Percentiles rank a stretch among this genome's conserved stretches.
These are phyloP conservation scores for Pseudorectes ferrugineus DNA, from an alignment of 2,113 vertebrate species.

Conservation along the genomic window DNA sequence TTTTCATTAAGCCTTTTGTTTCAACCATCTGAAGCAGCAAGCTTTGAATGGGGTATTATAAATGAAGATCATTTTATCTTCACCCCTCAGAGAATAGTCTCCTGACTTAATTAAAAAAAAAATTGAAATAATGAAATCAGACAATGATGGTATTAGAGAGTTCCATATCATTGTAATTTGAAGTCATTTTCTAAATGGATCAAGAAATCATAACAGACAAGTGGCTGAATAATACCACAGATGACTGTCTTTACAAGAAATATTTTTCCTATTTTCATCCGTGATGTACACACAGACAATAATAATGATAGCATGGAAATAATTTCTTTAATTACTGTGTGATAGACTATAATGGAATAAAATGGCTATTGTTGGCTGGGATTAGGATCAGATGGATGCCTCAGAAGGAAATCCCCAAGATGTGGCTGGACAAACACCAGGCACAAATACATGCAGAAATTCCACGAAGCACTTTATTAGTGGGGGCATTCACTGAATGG, in stretches of 20 bases:
- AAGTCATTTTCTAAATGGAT: slow-evolving; percentile 12
- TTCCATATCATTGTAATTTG: not conserved
- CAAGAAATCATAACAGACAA: not conserved
- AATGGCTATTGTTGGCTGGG: slow-evolving; percentile 40
- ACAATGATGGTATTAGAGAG: not conserved
- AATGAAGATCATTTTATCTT: not conserved
- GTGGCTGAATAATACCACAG: not conserved
- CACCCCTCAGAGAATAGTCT: not conserved
- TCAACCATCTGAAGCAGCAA: not conserved
- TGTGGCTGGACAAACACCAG: slow-evolving; percentile 62
- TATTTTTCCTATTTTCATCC: not conserved
- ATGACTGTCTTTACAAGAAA: not conserved
- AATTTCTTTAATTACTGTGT: slow-evolving; percentile 11
- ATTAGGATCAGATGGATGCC: slow-evolving; percentile 51
- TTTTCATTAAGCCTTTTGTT: slow-evolving; percentile 17
- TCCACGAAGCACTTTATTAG: slow-evolving; percentile 44
- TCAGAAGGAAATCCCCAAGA: slow-evolving; percentile 35
- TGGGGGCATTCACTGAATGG: slow-evolving; percentile 42
- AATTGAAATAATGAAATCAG: not conserved
- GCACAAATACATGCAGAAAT: slow-evolving; percentile 58
- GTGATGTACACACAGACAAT: not conserved
- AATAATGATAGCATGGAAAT: not conserved
- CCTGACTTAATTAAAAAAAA: not conserved
- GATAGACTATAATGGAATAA: slow-evolving; percentile 21
- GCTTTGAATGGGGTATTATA: not conserved